Conservation (phyloP, 2,888 invertebrate species). For the Pollenia labialis region DNA sequence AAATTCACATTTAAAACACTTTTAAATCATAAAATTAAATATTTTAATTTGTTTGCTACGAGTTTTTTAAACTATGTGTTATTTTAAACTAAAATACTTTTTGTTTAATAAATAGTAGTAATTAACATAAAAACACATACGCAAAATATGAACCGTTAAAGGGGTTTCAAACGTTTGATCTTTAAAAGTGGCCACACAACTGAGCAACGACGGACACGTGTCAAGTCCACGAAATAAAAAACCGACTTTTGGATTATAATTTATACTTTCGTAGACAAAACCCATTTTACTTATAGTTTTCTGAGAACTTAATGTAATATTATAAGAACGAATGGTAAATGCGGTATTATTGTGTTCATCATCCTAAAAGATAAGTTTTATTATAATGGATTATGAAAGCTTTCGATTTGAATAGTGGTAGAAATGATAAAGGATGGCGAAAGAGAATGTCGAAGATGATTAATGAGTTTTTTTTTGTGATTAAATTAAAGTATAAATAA, state of each 20-base stretch:
- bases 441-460: too few species aligned
- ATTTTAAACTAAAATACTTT: slow-evolving; percentile 40
- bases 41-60: slow-evolving; percentile 12
- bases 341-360: slow-evolving; percentile 70
- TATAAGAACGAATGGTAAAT: slow-evolving; percentile 76
- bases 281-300: slow-evolving; percentile 61
- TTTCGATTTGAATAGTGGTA: neutral
- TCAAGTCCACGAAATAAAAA: slow-evolving; percentile 76
- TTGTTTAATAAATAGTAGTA: too few species aligned
- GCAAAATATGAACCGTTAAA: slow-evolving; percentile 62
- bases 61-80: slow-evolving; percentile 26
- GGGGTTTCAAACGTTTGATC: slow-evolving; percentile 40
- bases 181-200: slow-evolving; percentile 73
- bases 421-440: neutral
- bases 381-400: slow-evolving; percentile 20
- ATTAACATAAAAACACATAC: slow-evolving; percentile 53
- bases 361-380: slow-evolving; percentile 62
- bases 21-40: neutral
- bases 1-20: slow-evolving; percentile 11
- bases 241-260: slow-evolving; percentile 78
- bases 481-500: too few species aligned
- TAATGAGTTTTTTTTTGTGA: too few species aligned
- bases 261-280: slow-evolving; percentile 65
- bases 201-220: slow-evolving; percentile 64
- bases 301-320: slow-evolving; percentile 68